phyloP scores from a whole-genome alignment of 2,888 invertebrate genomes.

The Lepas anatifera region DNA sequence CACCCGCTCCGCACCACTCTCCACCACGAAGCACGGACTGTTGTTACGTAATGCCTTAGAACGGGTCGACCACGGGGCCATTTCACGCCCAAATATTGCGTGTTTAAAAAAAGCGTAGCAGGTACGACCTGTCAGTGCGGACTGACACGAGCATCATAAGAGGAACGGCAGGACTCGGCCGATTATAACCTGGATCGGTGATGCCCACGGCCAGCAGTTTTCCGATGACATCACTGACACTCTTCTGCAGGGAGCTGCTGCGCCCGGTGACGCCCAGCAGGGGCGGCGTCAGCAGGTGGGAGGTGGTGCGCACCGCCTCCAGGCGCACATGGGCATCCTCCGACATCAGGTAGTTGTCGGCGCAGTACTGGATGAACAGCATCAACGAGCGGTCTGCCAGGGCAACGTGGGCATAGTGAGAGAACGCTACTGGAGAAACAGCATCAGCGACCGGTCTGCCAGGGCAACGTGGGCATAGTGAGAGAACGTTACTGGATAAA shows the following conservation, averaged over 20 bases:
- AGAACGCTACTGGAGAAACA: conserved; percentile 85
- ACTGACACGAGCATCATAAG: no score
- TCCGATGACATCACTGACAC: conserved; percentile 67
- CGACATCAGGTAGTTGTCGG: conserved; percentile 77
- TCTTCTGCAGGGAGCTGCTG: conserved; percentile 12
- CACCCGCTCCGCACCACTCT: no score
- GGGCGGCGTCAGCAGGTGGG: conserved; percentile 71
- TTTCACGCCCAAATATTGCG: no score
- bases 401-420: not conserved
- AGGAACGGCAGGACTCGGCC: no score
- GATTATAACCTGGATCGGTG: conserved; percentile 78
- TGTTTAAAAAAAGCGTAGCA: no score
- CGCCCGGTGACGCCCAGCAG: conserved; percentile 42
- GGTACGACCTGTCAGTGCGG: no score
- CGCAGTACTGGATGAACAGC: conserved; percentile 83
- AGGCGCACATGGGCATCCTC: conserved; percentile 83
- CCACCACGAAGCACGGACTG: no score
- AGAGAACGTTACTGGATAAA: no score
- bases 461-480: no score
- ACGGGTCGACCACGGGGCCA: no score
- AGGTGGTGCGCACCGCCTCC: conserved; percentile 90
- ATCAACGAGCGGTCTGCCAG: conserved; percentile 62
- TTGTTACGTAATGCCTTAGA: no score
- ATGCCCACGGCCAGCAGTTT: conserved; percentile 86
- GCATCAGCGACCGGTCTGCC: no score